Percentiles rank a stretch among this genome's conserved stretches.
Conservation (phyloP, 2,113 vertebrate species). For the Electrona antarctica region DNA sequence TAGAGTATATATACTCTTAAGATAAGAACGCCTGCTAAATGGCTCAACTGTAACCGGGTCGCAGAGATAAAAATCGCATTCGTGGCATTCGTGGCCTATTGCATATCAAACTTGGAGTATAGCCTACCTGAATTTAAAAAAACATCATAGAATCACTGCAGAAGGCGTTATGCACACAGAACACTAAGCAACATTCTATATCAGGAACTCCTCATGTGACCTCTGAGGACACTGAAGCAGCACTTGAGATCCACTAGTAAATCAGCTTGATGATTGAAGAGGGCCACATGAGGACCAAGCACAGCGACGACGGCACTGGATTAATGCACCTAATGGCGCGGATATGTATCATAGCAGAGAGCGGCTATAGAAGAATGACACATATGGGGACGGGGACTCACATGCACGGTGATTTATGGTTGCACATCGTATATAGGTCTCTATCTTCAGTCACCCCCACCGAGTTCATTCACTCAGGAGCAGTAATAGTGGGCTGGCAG, state of each 20-base stretch:
- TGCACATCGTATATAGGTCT: constrained; percentile 18
- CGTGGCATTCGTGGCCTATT: no score
- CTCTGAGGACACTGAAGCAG: constrained; percentile 23
- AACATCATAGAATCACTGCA: no score
- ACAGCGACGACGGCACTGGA: constrained; percentile 28
- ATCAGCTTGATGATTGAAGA: constrained; percentile 55
- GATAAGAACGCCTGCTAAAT: no score
- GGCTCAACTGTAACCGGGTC: no score
- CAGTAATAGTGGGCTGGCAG: constrained; percentile 27
- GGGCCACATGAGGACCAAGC: constrained; percentile 13
- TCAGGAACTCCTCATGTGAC: constrained; percentile 18
- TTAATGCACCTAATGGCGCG: constrained; percentile 58
- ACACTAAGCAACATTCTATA: neutral
- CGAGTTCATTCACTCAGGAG: constrained; percentile 39
- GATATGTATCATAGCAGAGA: constrained; percentile 41
- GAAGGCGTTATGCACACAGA: no score
- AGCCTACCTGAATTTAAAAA: no score
- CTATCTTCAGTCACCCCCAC: constrained; percentile 1
- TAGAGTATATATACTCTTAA: no score
- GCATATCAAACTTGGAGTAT: no score
- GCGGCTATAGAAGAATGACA: neutral
- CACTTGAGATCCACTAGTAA: constrained; percentile 37
- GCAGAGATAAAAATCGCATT: no score
- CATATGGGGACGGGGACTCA: neutral
- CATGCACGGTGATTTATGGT: constrained; percentile 45